Evolutionary conservation across 1,140 invertebrate species (phyloP).

Genomic region (Littorina saxatilis): DNA sequence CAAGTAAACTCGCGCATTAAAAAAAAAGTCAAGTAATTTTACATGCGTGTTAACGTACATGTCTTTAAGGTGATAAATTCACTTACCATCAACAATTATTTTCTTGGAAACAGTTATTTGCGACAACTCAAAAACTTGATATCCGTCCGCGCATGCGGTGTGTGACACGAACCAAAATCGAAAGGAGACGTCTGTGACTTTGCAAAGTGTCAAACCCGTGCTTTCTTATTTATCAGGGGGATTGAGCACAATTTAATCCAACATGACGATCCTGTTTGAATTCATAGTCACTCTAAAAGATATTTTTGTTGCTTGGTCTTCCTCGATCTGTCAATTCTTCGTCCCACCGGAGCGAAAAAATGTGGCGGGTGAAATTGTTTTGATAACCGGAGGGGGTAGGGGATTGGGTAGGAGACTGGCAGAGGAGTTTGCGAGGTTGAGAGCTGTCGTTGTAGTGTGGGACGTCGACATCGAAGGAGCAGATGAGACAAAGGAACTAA

Average conservation of each 20-base stretch:
- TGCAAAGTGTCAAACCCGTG: background rate
- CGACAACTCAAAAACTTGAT: background rate
- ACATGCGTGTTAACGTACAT: too few relatives aligned
- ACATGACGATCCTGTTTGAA: slow-evolving; percentile 61
- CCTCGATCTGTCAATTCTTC: slow-evolving; percentile 60
- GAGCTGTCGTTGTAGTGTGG: slow-evolving; percentile 90
- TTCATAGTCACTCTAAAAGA: slow-evolving; percentile 53
- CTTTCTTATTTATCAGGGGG: too few relatives aligned
- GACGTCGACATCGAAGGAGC: slow-evolving; percentile 90
- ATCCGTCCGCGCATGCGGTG: too few relatives aligned
- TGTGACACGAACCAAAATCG: background rate
- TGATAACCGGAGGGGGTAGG: slow-evolving; percentile 88
- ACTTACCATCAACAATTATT: background rate
- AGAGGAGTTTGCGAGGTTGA: slow-evolving; percentile 86
- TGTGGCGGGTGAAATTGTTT: slow-evolving; percentile 85
- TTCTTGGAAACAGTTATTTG: background rate
- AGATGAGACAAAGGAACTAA: slow-evolving; percentile 82
- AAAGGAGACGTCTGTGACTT: too few relatives aligned
- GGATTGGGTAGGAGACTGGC: slow-evolving; percentile 91
- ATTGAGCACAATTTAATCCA: too few relatives aligned
- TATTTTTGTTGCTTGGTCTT: slow-evolving; percentile 55
- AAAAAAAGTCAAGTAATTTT: too few relatives aligned
- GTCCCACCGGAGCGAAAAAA: slow-evolving; percentile 67
- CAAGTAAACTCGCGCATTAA: too few relatives aligned
- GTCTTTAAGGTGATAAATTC: too few relatives aligned